phyloP scores from a whole-genome alignment of 2,113 vertebrate species.

The Alosa alosa region DNA sequence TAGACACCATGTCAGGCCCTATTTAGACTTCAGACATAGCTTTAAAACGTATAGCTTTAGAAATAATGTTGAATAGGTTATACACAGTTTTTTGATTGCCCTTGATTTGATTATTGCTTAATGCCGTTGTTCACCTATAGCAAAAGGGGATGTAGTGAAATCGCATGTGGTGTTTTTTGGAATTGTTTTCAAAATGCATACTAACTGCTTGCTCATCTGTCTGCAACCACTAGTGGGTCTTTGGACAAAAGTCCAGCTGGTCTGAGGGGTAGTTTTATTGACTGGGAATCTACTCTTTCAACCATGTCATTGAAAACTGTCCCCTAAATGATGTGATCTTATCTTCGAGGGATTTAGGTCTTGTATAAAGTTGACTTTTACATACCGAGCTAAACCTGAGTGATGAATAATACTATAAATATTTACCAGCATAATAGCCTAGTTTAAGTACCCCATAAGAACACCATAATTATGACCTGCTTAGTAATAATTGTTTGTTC shows the following conservation, averaged over 20 bases:
- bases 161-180: not conserved
- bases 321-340: too few relatives aligned
- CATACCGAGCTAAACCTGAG: not conserved
- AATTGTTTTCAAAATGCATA: not conserved
- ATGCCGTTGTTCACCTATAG: not conserved
- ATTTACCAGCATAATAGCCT: not conserved
- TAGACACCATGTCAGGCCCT: not conserved
- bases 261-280: not conserved
- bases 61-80: not conserved
- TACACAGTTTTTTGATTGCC: not conserved
- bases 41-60: not conserved
- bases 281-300: not conserved
- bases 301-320: not conserved
- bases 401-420: too few relatives aligned
- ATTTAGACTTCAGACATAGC: not conserved
- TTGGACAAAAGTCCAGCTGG: not conserved
- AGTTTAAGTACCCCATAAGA: not conserved
- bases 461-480: not conserved
- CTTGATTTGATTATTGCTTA: not conserved
- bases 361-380: not conserved
- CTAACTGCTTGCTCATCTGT: not conserved
- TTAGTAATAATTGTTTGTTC: not conserved
- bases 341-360: too few relatives aligned
- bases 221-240: not conserved
- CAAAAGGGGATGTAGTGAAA: not conserved